Conservation (phyloP, 1,140 invertebrate species). For the Mylabris phalerata region DNA sequence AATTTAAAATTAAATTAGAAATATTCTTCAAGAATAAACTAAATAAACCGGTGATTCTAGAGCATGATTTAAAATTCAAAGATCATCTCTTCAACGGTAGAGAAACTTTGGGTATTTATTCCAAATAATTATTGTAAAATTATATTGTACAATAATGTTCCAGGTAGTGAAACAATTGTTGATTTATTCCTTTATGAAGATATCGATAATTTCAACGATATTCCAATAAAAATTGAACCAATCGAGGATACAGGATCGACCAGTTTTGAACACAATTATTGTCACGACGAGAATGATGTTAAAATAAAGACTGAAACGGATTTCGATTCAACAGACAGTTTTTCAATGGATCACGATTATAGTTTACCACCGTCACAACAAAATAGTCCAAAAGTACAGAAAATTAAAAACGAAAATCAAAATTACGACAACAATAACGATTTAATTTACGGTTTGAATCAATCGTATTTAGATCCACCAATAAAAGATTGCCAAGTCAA, state of each 20-base stretch:
- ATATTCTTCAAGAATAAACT: conserved; percentile 67
- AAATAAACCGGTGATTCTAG: conserved; percentile 73
- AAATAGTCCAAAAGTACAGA: conserved; percentile 1
- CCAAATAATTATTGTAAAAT: too few species aligned
- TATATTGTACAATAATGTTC: conserved; percentile 19
- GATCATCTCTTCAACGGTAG: conserved; percentile 80
- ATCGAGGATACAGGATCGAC: conserved; percentile 3
- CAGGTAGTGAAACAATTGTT: conserved; percentile 69
- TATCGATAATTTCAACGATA: not conserved
- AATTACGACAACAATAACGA: conserved; percentile 9
- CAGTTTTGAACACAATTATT: conserved; percentile 29
- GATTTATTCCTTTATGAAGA: conserved; percentile 57
- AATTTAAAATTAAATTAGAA: conserved; percentile 78
- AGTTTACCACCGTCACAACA: conserved; percentile 13
- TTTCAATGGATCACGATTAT: conserved; percentile 24
- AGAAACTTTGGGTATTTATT: conserved; percentile 62
- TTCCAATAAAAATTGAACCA: not conserved
- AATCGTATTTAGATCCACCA: conserved; percentile 13
- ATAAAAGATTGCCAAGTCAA: not conserved
- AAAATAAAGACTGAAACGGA: not conserved
- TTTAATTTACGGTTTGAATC: conserved; percentile 21
- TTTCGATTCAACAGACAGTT: not conserved
- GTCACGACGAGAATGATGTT: conserved; percentile 17
- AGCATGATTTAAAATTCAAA: conserved; percentile 69
- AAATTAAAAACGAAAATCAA: not conserved